A percentile compares a stretch with the other conserved stretches of the same genome.
Evolutionary conservation across 2,797 vertebrate species (phyloP).

Genomic region (Pseudocheirus occidentalis): DNA sequence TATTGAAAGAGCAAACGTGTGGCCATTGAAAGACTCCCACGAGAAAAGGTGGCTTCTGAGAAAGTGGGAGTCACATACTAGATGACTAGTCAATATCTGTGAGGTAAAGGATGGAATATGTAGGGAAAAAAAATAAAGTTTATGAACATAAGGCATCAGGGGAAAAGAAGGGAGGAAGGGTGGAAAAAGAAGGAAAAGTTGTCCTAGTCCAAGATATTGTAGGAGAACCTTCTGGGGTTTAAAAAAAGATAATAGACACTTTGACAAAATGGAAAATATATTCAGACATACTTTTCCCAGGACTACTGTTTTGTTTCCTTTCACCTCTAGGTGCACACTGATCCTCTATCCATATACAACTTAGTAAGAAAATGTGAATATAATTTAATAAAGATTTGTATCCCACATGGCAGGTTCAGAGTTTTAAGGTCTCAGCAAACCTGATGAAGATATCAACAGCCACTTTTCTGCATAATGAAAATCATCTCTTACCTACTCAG

Average conservation of each 20-base stretch:
- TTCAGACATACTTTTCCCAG: conserved; percentile 54
- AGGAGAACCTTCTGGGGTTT: background rate
- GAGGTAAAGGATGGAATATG: conserved; percentile 68
- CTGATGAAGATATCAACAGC: conserved; percentile 47
- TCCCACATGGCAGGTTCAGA: conserved; percentile 59
- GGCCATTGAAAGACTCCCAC: conserved; percentile 13
- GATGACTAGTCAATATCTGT: conserved; percentile 37
- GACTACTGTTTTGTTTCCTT: conserved; percentile 66
- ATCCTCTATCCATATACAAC: conserved; percentile 51
- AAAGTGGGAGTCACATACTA: conserved; percentile 18
- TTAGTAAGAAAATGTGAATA: conserved; percentile 52
- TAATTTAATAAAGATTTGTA: conserved; percentile 61
- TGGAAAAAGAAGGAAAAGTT: background rate
- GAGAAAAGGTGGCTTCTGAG: conserved; percentile 37
- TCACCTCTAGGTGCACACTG: conserved; percentile 13
- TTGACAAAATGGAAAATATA: background rate
- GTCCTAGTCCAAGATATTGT: background rate
- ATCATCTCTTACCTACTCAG: conserved; percentile 16
- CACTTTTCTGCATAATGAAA: conserved; percentile 59
- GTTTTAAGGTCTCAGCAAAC: conserved; percentile 56
- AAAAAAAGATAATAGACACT: background rate
- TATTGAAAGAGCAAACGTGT: background rate
- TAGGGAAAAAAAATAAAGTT: conserved; percentile 74
- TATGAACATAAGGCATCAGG: conserved; percentile 68
- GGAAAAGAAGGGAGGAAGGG: background rate